Evolutionary conservation across 2,888 invertebrate genomes (phyloP).

Genomic region (Hemistola chrysoprasaria): DNA sequence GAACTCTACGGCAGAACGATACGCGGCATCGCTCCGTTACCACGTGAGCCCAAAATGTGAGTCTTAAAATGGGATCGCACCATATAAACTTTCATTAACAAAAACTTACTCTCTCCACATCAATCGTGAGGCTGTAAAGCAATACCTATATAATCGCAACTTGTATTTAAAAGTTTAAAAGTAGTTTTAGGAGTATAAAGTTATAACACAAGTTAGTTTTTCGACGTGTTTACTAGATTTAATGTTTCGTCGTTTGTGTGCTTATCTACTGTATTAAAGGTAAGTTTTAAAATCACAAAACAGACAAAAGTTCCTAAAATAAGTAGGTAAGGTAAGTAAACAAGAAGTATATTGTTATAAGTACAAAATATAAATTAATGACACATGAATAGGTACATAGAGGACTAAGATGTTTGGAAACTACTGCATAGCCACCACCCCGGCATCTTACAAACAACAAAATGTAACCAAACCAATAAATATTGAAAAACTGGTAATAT

Average conservation of each 20-base stretch:
- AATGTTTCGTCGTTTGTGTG: slow-evolving; percentile 36
- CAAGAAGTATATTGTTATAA: too few relatives aligned
- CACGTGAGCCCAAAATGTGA: slow-evolving; percentile 40
- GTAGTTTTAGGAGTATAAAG: slow-evolving; percentile 39
- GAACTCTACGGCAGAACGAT: slow-evolving; percentile 52
- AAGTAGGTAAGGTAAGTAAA: too few relatives aligned
- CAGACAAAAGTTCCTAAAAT: too few relatives aligned
- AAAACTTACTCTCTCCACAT: slow-evolving; percentile 17
- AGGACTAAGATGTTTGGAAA: too few relatives aligned
- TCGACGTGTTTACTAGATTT: slow-evolving; percentile 30
- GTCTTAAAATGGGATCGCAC: slow-evolving; percentile 36
- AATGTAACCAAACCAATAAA: too few relatives aligned
- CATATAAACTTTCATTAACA: slow-evolving; percentile 33
- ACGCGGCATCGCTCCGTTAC: slow-evolving; percentile 47
- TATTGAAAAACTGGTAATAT: too few relatives aligned
- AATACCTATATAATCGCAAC: slow-evolving; percentile 31
- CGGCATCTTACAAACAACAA: too few relatives aligned
- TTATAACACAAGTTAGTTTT: slow-evolving; percentile 32
- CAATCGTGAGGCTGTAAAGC: slow-evolving; percentile 40
- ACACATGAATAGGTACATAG: too few relatives aligned
- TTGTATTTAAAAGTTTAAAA: slow-evolving; percentile 40
- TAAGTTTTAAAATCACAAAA: slow-evolving; percentile 44
- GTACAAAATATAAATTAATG: too few relatives aligned
- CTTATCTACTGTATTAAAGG: slow-evolving; percentile 44
- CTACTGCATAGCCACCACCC: too few relatives aligned